Evolutionary conservation across 2,113 vertebrate species (phyloP).

Genomic region (Pterocles gutturalis): DNA sequence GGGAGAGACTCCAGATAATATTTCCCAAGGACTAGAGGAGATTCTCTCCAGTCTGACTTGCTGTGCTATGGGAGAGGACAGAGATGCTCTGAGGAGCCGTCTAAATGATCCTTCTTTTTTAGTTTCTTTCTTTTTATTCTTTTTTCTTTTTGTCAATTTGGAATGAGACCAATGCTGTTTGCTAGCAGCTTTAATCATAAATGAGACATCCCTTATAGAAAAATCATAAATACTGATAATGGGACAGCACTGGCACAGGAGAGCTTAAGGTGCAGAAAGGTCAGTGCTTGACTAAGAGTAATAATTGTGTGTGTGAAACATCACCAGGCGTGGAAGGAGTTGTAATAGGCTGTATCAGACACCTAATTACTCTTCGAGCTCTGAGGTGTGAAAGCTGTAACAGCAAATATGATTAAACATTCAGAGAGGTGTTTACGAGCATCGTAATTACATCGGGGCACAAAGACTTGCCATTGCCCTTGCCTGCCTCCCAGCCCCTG

Average conservation of each 20-base stretch:
- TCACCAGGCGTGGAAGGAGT: neutral
- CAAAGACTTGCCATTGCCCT: neutral
- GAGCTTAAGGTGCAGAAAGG: neutral
- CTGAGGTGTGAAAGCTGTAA: neutral
- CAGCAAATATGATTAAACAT: neutral
- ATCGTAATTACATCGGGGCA: neutral
- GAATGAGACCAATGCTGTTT: neutral
- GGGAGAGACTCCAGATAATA: fast-evolving
- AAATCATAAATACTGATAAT: neutral
- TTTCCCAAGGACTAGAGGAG: neutral
- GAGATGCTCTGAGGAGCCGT: neutral
- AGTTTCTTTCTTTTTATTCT: no score
- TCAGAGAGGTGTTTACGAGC: neutral
- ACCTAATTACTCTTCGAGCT: neutral
- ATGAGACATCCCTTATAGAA: neutral
- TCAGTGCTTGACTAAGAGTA: neutral
- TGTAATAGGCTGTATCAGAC: neutral
- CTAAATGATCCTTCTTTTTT: neutral
- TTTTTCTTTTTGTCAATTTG: neutral
- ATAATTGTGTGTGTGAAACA: neutral
- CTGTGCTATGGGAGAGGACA: neutral
- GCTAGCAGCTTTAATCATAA: neutral
- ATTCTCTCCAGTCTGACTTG: neutral
- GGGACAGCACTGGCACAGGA: neutral
- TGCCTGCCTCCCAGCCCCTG: neutral